Base-by-base conservation (phyloP, 2,888 invertebrate species). In the Drosophila anomelani region DNA sequence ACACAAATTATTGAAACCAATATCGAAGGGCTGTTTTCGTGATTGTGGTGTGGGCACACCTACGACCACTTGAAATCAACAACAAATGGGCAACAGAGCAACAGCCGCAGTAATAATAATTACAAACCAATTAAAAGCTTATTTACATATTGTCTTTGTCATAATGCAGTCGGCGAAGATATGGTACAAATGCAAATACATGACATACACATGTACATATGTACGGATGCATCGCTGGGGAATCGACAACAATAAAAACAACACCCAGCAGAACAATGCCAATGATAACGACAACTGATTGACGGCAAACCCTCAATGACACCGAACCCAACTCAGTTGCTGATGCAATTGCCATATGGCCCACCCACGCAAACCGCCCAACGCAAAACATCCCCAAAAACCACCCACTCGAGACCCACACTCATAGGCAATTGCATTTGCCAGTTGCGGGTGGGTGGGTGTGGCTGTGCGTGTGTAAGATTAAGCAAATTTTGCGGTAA, bases 101-200 rank as follows among this genome's bases (percentile, higher is more conserved):
- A 63, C 63, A 60, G 77, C 85, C 85, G 55, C 86, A 83, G 81
- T 79, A 76, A 83, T 85, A 81, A 83, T 81, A 85, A 85, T 85
- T 83, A 70, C 78, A 86, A 81, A 78, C 69, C 86, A 86, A 86
- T 83, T 83, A 86, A 84, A 79, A 76, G 76, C 73, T 75, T 84
- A 84, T 80, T 78, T 86, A 78, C 71, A 78, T 76, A 71, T 61
- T 69, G 70, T 54, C 60, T 69, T 70, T 70, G 60, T 53, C 60
- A 73, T 73, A 59, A 59, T 74, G 59, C 55, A 71, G 44, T 46
- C 43, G 57, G 43, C 54, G 46, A 46, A 57, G 46, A 46, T 46
- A 23, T 23, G 23, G 23, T 23, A 67, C 60, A 62, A 38, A 47
- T 17, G 56, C 51, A 53, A 29, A 41, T 43, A 12, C 49, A 58